A percentile compares a stretch with the other conserved stretches of the same genome.
These are phyloP conservation scores for Drosophila murphyi DNA, from an alignment of 1,140 invertebrate species.

Conservation along the genomic window DNA sequence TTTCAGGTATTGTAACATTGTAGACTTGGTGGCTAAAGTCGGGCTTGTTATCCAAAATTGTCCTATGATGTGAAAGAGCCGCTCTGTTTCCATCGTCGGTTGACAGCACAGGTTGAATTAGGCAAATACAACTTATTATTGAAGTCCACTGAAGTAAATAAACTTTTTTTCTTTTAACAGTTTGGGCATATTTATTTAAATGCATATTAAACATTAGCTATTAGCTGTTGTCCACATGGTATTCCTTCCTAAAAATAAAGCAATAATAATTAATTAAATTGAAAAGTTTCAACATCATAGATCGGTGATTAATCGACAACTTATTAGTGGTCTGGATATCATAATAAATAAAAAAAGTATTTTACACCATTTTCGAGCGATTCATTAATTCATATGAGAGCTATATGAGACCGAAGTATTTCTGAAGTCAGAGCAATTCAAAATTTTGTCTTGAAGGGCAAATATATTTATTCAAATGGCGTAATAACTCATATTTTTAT, in stretches of 20 bases:
- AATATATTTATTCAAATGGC: no score
- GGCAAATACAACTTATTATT: conserved; percentile 54
- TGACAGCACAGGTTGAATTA: conserved; percentile 49
- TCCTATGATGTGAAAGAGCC: conserved; percentile 6
- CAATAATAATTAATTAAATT: conserved; percentile 1
- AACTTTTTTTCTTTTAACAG: conserved; percentile 66
- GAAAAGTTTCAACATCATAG: no score
- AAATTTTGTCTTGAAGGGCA: no score
- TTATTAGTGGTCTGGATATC: not conserved
- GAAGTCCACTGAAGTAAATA: conserved; percentile 57
- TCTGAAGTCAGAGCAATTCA: no score
- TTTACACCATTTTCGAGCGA: no score
- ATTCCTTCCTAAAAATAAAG: conserved; percentile 56
- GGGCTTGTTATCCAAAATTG: conserved; percentile 25
- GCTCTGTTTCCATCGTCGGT: conserved; percentile 43
- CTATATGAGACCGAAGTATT: no score
- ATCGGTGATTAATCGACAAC: not conserved
- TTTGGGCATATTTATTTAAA: conserved; percentile 74
- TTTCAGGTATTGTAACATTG: conserved; percentile 96
- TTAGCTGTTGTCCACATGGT: conserved; percentile 68
- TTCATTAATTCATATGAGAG: no score
- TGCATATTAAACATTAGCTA: conserved; percentile 72
- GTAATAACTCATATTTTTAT: no score
- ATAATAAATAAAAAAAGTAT: no score
- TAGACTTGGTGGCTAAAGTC: conserved; percentile 91